Evolutionary conservation across 2,797 vertebrate genomes (phyloP).

Genomic region (Periophthalmus magnuspinnatus): DNA sequence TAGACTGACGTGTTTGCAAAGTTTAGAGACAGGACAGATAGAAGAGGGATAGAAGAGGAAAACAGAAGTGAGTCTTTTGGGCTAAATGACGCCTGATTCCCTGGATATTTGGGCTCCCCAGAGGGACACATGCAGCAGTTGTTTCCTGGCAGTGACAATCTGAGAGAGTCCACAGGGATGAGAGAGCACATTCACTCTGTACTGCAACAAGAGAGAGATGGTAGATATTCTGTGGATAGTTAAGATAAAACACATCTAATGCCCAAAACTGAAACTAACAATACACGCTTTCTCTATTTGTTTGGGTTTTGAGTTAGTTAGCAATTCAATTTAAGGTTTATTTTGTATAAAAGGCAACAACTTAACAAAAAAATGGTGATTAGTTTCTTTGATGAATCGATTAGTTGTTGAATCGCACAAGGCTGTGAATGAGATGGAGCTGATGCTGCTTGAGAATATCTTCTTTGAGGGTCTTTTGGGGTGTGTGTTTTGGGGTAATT

Average conservation of each 20-base stretch:
- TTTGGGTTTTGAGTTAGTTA: too few relatives aligned
- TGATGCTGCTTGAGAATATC: neutral
- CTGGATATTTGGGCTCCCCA: slow-evolving; percentile 74
- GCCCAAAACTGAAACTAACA: too few relatives aligned
- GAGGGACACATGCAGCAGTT: slow-evolving; percentile 68
- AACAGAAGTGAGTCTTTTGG: slow-evolving; percentile 72
- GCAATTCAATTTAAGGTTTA: too few relatives aligned
- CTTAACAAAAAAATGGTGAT: too few relatives aligned
- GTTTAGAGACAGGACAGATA: slow-evolving; percentile 37
- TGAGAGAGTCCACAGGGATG: slow-evolving; percentile 73
- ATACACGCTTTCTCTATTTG: too few relatives aligned
- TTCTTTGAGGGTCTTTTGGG: too few relatives aligned
- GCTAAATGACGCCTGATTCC: slow-evolving; percentile 83
- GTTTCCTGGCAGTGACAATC: slow-evolving; percentile 76
- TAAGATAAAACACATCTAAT: neutral
- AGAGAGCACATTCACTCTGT: slow-evolving; percentile 36
- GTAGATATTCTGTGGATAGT: neutral
- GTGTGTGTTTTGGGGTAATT: neutral
- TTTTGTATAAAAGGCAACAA: too few relatives aligned
- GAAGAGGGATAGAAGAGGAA: slow-evolving; percentile 34
- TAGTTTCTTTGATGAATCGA: too few relatives aligned
- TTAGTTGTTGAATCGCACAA: neutral
- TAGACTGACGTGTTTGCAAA: slow-evolving; percentile 43
- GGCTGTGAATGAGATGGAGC: neutral
- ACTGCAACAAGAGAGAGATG: slow-evolving; percentile 10